Evolutionary conservation across 1,140 invertebrate species (phyloP), one percentile per base, ranked within the genome.

Genomic region (Drosophila ambigua): DNA sequence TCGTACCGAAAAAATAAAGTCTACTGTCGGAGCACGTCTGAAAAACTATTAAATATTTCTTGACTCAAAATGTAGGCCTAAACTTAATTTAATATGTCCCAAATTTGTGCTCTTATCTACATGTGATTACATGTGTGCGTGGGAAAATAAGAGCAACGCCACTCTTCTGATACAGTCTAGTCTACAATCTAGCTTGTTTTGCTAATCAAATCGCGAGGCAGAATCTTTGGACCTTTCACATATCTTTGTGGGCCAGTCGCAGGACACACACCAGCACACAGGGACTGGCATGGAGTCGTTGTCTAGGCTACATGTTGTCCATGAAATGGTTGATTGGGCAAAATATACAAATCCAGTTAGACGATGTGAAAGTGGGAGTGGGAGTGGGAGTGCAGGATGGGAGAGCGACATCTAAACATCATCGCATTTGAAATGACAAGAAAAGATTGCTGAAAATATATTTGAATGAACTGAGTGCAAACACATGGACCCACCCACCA

Each of bases 391-490:
- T 46, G 20, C n/a, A 9, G 28, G 20, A 20, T 20, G 24, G 13
- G n/a, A 11, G 24, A 11, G 11, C 23, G 41, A 31, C 7, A 35
- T 6, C 7, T n/a, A 16, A 13, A 11, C 64, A 79, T 74, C 76
- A 79, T 61, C 58, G 59, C 67, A 64, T 66, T 73, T 60, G 73
- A 72, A 87, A 81, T 77, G 82, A 85, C 77, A 85, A 54, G 64
- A 80, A 81, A 84, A 81, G 71, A 77, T 85, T 77, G 68, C 62
- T 73, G 63, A 74, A 85, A 85, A 85, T 85, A 85, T 85, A 85
- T 85, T 85, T 85, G 81, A 77, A 85, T 85, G 73, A 77, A 85
- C 80, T 85, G 69, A 81, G 80, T 85, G 81, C 81, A 85, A 85
- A 80, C 81, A 85, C 63, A 79, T 66, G 71, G 50, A 63, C 41